A percentile compares a stretch with the other conserved stretches of the same genome.
phyloP scores from a whole-genome alignment of 2,113 vertebrate species.

The Aythya baeri region DNA sequence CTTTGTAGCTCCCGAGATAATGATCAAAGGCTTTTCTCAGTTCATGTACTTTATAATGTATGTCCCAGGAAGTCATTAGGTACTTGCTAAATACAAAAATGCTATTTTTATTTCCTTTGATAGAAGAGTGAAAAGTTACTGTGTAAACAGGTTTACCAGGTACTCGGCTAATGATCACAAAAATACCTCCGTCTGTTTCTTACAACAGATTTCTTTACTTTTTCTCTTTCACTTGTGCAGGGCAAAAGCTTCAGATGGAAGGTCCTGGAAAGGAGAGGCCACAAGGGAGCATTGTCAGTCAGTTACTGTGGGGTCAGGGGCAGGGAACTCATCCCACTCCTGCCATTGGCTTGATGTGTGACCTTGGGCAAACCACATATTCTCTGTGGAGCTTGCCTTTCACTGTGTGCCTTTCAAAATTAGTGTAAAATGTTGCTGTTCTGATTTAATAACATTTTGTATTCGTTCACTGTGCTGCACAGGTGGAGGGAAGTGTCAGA shows the following conservation, averaged over 20 bases:
- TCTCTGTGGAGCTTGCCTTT: background rate
- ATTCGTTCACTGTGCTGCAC: background rate
- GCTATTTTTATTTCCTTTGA: background rate
- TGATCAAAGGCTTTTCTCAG: constrained; percentile 34
- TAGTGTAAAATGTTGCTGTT: background rate
- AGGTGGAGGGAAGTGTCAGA: background rate
- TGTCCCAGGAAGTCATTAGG: constrained; percentile 24
- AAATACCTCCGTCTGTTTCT: background rate
- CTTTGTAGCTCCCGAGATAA: background rate
- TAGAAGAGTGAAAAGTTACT: background rate
- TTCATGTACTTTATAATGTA: background rate
- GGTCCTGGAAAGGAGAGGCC: background rate
- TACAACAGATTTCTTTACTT: background rate
- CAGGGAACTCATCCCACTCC: background rate
- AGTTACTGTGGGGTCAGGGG: background rate
- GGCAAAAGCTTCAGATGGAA: background rate
- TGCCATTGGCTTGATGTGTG: background rate
- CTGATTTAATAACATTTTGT: background rate
- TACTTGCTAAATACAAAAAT: constrained; percentile 10
- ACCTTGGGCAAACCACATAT: background rate
- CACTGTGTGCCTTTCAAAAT: background rate
- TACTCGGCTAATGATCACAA: background rate
- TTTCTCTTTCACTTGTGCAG: background rate
- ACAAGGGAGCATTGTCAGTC: background rate
- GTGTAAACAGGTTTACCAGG: background rate